phyloP scores from a whole-genome alignment of 1,140 invertebrate species.

The Phenacoccus solenopsis region DNA sequence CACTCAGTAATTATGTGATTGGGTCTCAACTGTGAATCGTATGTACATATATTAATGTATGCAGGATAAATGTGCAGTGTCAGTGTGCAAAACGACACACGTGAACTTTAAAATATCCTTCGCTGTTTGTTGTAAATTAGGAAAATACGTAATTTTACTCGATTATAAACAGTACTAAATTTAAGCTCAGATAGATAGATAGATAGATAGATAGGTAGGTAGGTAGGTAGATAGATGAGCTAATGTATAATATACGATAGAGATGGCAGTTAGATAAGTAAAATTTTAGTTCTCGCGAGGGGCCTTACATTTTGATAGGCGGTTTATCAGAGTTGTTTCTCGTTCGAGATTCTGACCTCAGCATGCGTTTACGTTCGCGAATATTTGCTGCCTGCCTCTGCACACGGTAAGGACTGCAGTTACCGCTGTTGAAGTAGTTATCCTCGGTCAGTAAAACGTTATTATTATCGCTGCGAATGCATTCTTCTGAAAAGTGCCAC shows the following conservation, averaged over 20 bases:
- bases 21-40: too few species aligned
- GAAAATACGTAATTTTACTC: too few species aligned
- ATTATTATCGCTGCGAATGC: slow-evolving; percentile 32
- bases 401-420: slow-evolving; percentile 65
- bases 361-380: slow-evolving; percentile 87
- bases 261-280: too few species aligned
- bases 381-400: slow-evolving; percentile 84
- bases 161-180: too few species aligned
- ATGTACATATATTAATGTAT: background rate
- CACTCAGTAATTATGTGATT: too few species aligned
- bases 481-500: slow-evolving; percentile 24
- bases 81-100: background rate
- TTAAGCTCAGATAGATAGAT: too few species aligned
- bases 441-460: slow-evolving; percentile 32
- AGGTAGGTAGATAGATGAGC: too few species aligned
- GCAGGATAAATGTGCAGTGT: background rate
- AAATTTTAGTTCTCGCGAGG: slow-evolving; percentile 12
- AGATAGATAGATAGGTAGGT: too few species aligned
- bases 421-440: slow-evolving; percentile 34
- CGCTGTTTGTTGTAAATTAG: background rate
- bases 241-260: too few species aligned
- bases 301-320: slow-evolving; percentile 33
- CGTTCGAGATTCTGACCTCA: slow-evolving; percentile 55
- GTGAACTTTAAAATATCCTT: background rate
- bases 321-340: slow-evolving; percentile 26